A percentile compares a stretch with the other conserved stretches of the same genome.
Evolutionary conservation across 2,888 invertebrate species (phyloP).

Genomic region (Trachelus troglodyta): DNA sequence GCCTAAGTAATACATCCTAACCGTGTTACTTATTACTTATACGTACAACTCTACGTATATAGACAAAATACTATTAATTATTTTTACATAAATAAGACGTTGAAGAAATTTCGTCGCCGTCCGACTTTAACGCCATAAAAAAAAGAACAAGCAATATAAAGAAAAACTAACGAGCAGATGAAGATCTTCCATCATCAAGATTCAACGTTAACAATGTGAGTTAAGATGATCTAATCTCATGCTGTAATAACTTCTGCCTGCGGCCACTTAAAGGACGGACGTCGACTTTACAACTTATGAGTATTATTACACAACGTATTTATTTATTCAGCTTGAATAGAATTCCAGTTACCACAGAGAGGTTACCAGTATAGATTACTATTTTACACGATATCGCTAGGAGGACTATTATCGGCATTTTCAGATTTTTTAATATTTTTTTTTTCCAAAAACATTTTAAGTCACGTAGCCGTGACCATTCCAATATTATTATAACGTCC

Average conservation of each 20-base stretch:
- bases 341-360: conserved; percentile 33
- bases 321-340: conserved; percentile 53
- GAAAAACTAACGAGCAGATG: background rate
- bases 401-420: background rate
- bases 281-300: conserved; percentile 31
- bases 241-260: background rate
- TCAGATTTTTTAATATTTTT: background rate
- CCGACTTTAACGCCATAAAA: background rate
- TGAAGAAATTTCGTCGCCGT: background rate
- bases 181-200: background rate
- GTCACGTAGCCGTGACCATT: background rate
- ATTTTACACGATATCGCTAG: background rate
- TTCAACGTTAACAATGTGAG: background rate
- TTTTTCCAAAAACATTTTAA: background rate
- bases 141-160: background rate
- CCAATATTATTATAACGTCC: background rate
- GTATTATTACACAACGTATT: conserved; percentile 51
- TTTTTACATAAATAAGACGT: conserved; percentile 8
- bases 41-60: conserved; percentile 3
- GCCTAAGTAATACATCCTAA: conserved; percentile 38
- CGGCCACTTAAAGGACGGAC: conserved; percentile 1
- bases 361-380: conserved; percentile 21
- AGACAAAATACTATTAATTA: conserved; percentile 17
- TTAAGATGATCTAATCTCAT: background rate
- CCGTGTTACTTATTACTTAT: conserved; percentile 27